Evolutionary conservation across 1,140 invertebrate species (phyloP), one percentile per base, ranked within the genome.

Genomic region (Zaprionus kolodkinae): DNA sequence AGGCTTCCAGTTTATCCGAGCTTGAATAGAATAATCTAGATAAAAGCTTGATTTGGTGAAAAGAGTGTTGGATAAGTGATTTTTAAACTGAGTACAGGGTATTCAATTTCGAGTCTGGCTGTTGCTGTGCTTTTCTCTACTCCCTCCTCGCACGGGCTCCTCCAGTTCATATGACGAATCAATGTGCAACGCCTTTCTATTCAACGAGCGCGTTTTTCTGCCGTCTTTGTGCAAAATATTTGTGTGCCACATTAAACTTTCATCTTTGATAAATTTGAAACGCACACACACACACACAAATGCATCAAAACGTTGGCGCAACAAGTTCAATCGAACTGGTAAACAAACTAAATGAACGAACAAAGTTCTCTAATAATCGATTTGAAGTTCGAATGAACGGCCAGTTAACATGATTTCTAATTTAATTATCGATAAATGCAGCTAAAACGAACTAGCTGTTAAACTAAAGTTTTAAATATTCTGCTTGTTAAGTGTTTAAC

Each of bases 201-300:
- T 69, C 59, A 60, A 48, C 60, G 57, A 25, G 36, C 62, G 33
- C 27, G 27, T 30, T 30, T 3, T 30, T 3, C 27, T 30, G 27
- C 27, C 27, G 27, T 30, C 6, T 30, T 30, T 80, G 66, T 40
- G 36, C 15, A 54, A 67, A n/a, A 38, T 67, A 55, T 52, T 67
- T 33, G 60, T 55, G 61, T 72, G 33, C 27, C 36, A 21, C 40
- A 38, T 30, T 48, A 13, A 75, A 91, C 88, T 91, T 91, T 91
- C 88, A 91, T 91, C 88, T 69, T 81, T 77, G 88, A 91, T 91
- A 91, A 91, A 70, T 10, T 40, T 27, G 11, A 56, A 35, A 54
- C 25, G 50, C 30, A 56, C 38, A 48, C 48, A 48, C 10, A 63
- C 45, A 35, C 17, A 54, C n/a, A 33, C 38, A 40, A 27, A 40